These are phyloP conservation scores for Drosophila meridionalis DNA, from an alignment of 2,888 invertebrate species.

Conservation along the genomic window DNA sequence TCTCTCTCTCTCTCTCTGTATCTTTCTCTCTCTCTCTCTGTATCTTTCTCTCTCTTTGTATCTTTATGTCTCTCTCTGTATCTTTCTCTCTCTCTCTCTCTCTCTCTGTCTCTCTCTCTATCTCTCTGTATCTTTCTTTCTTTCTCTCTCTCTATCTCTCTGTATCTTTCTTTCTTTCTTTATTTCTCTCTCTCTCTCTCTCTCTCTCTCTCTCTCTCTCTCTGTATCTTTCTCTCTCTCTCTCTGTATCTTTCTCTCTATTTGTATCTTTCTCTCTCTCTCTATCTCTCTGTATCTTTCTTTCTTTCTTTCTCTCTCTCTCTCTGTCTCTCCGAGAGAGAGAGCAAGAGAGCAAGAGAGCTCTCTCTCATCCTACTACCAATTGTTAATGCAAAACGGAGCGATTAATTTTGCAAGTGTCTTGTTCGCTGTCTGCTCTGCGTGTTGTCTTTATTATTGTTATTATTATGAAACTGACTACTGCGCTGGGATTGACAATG, in stretches of 20 bases:
- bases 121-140: neutral
- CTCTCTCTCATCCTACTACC: constrained; percentile 15
- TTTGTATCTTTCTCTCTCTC: neutral
- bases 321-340: neutral
- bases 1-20: neutral
- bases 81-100: neutral
- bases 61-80: neutral
- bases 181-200: neutral
- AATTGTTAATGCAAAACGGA: constrained; percentile 50
- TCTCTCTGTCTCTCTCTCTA: neutral
- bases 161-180: neutral
- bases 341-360: too few species aligned
- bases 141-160: neutral
- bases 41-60: neutral
- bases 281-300: neutral
- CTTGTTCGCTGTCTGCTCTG: constrained; percentile 24
- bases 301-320: neutral
- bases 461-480: constrained; percentile 11
- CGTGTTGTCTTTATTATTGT: constrained; percentile 31
- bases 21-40: neutral
- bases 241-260: too few species aligned
- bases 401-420: constrained; percentile 49
- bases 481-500: constrained; percentile 22
- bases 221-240: neutral
- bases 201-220: neutral